Conservation (phyloP, 2,113 vertebrate species). For the Hippocampus comes region DNA sequence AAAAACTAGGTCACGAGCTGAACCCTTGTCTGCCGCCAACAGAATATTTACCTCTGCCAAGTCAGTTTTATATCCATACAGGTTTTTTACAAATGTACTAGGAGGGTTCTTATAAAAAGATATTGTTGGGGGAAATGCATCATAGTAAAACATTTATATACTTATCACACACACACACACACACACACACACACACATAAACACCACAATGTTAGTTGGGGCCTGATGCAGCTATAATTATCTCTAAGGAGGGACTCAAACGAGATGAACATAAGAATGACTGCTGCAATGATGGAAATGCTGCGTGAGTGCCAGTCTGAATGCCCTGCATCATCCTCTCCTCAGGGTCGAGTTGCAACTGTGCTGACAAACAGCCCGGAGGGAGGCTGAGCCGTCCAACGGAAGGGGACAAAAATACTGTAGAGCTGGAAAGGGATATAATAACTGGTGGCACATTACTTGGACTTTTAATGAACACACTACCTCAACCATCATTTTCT, state of each 20-base stretch:
- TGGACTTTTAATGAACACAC: constrained; percentile 14
- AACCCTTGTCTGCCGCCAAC: neutral
- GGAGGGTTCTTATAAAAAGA: neutral
- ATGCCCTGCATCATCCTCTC: constrained; percentile 13
- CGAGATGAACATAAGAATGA: constrained; percentile 8
- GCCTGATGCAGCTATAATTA: constrained; percentile 5
- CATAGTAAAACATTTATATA: neutral
- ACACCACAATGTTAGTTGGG: neutral
- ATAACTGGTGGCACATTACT: constrained; percentile 15
- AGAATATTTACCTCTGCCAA: neutral
- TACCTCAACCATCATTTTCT: neutral
- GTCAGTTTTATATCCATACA: neutral
- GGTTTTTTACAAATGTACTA: neutral
- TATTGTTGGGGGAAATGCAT: neutral
- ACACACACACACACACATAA: no score
- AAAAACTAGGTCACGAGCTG: constrained; percentile 9
- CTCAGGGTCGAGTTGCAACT: constrained; percentile 29
- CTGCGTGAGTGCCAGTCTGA: constrained; percentile 10
- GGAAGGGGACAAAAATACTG: constrained; percentile 5
- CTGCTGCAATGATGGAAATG: constrained; percentile 20
- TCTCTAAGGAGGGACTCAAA: neutral
- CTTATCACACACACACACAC: no score
- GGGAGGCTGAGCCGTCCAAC: constrained; percentile 15
- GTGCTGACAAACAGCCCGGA: constrained; percentile 44
- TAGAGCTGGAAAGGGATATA: constrained; percentile 19